phyloP scores from a whole-genome alignment of 2,113 vertebrate genomes.

The Agapornis roseicollis region DNA sequence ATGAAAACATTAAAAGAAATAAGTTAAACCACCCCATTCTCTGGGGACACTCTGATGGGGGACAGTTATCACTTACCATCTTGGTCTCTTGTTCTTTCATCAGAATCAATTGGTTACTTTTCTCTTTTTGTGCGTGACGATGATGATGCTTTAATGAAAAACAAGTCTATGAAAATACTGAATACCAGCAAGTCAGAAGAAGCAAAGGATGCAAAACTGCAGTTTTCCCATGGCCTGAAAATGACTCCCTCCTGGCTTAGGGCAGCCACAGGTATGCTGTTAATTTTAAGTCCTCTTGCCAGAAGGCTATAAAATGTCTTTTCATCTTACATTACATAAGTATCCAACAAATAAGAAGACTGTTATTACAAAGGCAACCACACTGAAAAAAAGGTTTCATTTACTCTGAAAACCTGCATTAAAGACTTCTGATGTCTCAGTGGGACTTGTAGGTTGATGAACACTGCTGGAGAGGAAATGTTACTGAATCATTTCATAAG shows the following conservation, averaged over 20 bases:
- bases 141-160: background rate
- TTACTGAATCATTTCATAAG: background rate
- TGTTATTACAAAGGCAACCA: constrained; percentile 68
- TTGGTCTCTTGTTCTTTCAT: background rate
- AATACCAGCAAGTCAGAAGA: background rate
- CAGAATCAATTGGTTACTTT: background rate
- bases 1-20: background rate
- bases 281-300: constrained; percentile 59
- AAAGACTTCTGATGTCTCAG: constrained; percentile 55
- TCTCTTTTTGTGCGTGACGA: background rate
- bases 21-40: background rate
- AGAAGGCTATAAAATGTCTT: constrained; percentile 71
- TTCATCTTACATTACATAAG: constrained; percentile 70
- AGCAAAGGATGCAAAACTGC: constrained; percentile 23
- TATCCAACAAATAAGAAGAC: constrained; percentile 63
- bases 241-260: constrained; percentile 55
- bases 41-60: background rate
- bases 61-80: background rate
- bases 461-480: background rate
- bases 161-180: background rate
- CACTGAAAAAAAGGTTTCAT: constrained; percentile 50
- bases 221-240: constrained; percentile 70
- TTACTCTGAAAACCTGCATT: constrained; percentile 53
- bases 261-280: constrained; percentile 62
- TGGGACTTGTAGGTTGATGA: constrained; percentile 1